Base-by-base conservation (phyloP, 2,113 vertebrate species). In the Pitta sordida region DNA sequence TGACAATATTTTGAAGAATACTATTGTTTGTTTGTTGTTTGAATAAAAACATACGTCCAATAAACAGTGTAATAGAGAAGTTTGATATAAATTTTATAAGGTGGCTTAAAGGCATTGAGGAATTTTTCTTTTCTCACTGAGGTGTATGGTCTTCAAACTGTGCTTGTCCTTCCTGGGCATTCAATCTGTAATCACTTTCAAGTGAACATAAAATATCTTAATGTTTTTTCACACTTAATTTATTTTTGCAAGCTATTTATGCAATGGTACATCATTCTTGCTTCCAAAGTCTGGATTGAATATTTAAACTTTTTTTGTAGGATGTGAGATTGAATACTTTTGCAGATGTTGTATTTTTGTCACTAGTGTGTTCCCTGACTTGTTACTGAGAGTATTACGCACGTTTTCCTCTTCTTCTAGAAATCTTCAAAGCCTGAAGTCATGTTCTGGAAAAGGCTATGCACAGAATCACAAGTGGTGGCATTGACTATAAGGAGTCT, bases 361-460 rank as follows among this genome's bases (percentile, higher is more conserved):
- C 15, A 15, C 19, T 6, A 27, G 1, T 34, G 26, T 48, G 17
- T 58, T 86, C 39, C 13, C n/a, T 83, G 6, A 17, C 4, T 55
- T 55, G 9, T 8, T 56, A 27, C 52, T 56, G 21, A 67, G 27
- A 34, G 32, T 43, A 52, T 56, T 48, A 22, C 1, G 1, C 4
- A 52, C 29, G 14, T 48, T 7, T 48, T 64, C 49, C 21, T 51
- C 51, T 36, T 51, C 51, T 36, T 43, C 21, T 22, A 83, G 13
- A n/a, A 60, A 37, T 52, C 29, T 37, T 15, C 46, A 83, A 70
- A 89, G 48, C 13, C 4, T 75, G 10, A 20, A 55, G 8, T 32
- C 0, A 0, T 10, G 27, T 65, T 37, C n/a, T 62, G 30, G 8
- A 56, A 65, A 67, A 41, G 6, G 4, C 15, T 19, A 6, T n/a